phyloP scores from a whole-genome alignment of 2,113 vertebrate genomes.

The Rhynchomys soricoides region DNA sequence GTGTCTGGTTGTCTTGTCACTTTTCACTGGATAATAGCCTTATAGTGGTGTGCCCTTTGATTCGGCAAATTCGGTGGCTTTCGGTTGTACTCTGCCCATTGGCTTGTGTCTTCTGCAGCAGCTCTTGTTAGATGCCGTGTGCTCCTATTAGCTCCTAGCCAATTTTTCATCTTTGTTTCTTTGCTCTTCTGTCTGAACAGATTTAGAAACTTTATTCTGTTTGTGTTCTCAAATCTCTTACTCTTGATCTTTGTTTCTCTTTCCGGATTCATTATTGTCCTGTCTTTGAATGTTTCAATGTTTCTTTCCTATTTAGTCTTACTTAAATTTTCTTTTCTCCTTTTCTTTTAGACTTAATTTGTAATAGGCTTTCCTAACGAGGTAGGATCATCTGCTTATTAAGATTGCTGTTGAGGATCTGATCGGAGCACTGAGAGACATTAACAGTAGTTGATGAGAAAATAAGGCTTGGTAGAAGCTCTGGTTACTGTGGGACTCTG shows the following conservation, averaged over 20 bases:
- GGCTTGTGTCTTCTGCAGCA: background rate
- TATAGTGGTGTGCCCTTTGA: background rate
- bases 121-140: background rate
- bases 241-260: background rate
- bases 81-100: background rate
- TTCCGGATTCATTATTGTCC: background rate
- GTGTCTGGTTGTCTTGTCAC: background rate
- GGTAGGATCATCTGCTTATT: slow-evolving; percentile 11
- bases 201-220: slow-evolving; percentile 8
- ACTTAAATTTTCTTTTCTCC: background rate
- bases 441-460: background rate
- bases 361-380: slow-evolving; percentile 27
- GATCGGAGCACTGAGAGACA: background rate
- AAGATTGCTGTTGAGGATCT: background rate
- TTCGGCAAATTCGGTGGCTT: background rate
- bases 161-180: slow-evolving; percentile 50
- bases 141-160: background rate
- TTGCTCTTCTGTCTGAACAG: background rate
- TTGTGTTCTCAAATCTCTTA: background rate
- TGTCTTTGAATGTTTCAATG: background rate
- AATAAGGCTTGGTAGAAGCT: background rate
- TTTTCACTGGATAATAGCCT: background rate
- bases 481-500: slow-evolving; percentile 15
- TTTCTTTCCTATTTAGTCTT: background rate
- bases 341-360: slow-evolving; percentile 9